Percentiles rank a stretch among this genome's conserved stretches.
Evolutionary conservation across 2,797 vertebrate species (phyloP).

Genomic region (Microcaecilia unicolor): DNA sequence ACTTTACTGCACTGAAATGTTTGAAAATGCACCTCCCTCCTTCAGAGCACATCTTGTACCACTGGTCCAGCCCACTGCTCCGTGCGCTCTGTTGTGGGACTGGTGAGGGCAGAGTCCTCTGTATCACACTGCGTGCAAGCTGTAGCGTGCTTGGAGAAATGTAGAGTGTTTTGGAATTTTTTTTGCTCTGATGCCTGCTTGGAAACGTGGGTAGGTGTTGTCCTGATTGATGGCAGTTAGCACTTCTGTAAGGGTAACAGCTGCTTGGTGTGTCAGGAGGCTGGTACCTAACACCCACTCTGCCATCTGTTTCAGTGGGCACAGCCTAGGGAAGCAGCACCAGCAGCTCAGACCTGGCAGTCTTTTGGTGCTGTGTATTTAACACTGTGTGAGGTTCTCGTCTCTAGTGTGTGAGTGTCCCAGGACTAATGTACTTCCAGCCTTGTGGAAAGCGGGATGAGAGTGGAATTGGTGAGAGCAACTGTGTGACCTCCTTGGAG

Average conservation of each 20-base stretch:
- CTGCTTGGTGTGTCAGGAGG: slow-evolving; percentile 84
- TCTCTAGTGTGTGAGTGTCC: slow-evolving; percentile 33
- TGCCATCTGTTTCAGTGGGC: slow-evolving; percentile 75
- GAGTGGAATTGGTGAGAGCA: too few species aligned
- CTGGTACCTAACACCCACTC: slow-evolving; percentile 79
- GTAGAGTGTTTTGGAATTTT: slow-evolving; percentile 62
- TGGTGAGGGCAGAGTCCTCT: too few species aligned
- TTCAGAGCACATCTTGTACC: too few species aligned
- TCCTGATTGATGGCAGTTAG: slow-evolving; percentile 91
- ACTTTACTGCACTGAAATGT: too few species aligned
- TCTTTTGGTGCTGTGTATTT: slow-evolving; percentile 22
- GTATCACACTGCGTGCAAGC: slow-evolving; percentile 50
- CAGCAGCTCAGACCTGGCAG: slow-evolving; percentile 25
- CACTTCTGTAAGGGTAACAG: slow-evolving; percentile 87
- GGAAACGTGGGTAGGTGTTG: slow-evolving; percentile 75
- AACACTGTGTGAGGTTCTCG: slow-evolving; percentile 6
- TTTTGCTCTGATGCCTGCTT: slow-evolving; percentile 44
- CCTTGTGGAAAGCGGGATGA: not conserved
- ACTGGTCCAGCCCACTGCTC: too few species aligned
- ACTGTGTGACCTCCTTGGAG: too few species aligned
- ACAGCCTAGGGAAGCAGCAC: slow-evolving; percentile 40
- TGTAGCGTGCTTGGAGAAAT: slow-evolving; percentile 54
- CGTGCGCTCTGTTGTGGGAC: too few species aligned
- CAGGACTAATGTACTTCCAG: slow-evolving; percentile 10
- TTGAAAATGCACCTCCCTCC: too few species aligned